phyloP scores from a whole-genome alignment of 2,113 vertebrate genomes.

The Poeciliopsis occidentalis region DNA sequence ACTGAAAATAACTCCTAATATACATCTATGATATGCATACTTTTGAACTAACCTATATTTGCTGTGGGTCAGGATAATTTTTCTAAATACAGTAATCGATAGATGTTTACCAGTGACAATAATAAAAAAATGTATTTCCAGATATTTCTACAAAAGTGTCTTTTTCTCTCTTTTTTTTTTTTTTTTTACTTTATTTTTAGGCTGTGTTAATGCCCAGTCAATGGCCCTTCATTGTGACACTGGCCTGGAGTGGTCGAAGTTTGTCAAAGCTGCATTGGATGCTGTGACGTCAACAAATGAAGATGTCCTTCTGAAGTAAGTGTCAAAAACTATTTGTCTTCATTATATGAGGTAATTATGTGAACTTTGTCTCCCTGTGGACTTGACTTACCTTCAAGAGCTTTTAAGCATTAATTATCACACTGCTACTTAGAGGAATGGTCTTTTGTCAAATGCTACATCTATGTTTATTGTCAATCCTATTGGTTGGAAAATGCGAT shows the following conservation, averaged over 20 bases:
- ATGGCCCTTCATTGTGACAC: not conserved
- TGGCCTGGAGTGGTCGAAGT: not conserved
- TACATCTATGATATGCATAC: no score
- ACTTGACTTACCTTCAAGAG: no score
- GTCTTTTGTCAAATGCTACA: not conserved
- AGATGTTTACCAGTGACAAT: no score
- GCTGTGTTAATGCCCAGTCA: slow-evolving; percentile 29
- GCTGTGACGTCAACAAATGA: not conserved
- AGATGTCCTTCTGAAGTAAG: not conserved
- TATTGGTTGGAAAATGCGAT: not conserved
- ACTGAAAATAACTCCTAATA: not conserved
- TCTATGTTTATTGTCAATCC: not conserved
- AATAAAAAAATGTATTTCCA: no score
- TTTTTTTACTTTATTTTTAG: slow-evolving; percentile 25
- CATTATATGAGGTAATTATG: not conserved
- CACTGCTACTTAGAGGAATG: not conserved
- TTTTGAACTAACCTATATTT: no score
- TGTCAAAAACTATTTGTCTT: not conserved
- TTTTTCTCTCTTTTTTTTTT: not conserved
- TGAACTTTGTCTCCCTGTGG: no score
- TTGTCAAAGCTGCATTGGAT: not conserved
- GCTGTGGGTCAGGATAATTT: no score
- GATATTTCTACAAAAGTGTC: not conserved
- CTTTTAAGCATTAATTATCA: not conserved
- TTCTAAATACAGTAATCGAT: no score